A percentile compares a stretch with the other conserved stretches of the same genome.
Evolutionary conservation across 2,888 invertebrate genomes (phyloP).

Genomic region (Chelonus formosanus): DNA sequence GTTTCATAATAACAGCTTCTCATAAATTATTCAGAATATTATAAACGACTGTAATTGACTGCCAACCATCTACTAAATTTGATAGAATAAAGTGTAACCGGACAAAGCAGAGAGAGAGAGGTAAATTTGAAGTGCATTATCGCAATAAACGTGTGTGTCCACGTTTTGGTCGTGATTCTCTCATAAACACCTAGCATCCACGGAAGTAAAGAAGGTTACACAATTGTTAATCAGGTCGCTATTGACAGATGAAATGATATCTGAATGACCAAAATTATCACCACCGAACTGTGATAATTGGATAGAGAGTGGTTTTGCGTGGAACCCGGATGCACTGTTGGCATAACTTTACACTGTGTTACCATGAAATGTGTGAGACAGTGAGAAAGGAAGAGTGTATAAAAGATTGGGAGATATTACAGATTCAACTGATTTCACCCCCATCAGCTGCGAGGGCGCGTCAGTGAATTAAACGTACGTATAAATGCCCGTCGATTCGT

Average conservation of each 20-base stretch:
- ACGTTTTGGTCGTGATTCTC: not conserved
- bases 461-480: conserved; percentile 57
- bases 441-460: conserved; percentile 37
- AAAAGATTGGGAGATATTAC: conserved; percentile 11
- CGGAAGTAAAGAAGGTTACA: conserved; percentile 40
- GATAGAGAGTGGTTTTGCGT: conserved; percentile 40
- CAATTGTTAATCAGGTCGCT: conserved; percentile 55
- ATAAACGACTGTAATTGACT: no score
- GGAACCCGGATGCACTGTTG: conserved; percentile 19
- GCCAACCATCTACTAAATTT: no score
- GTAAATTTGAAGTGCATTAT: conserved; percentile 15
- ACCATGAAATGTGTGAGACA: not conserved
- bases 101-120: no score
- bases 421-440: conserved; percentile 1
- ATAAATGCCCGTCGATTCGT: conserved; percentile 46
- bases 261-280: conserved; percentile 56
- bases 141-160: conserved; percentile 17
- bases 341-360: conserved; percentile 2
- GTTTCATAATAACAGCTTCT: no score
- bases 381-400: no score
- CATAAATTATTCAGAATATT: no score
- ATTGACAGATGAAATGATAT: conserved; percentile 57
- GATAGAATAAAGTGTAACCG: no score
- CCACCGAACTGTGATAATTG: conserved; percentile 55
- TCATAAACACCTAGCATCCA: conserved; percentile 13